Evolutionary conservation across 1,140 invertebrate species (phyloP), one percentile per base, ranked within the genome.

Genomic region (Cheumatopsyche charites): DNA sequence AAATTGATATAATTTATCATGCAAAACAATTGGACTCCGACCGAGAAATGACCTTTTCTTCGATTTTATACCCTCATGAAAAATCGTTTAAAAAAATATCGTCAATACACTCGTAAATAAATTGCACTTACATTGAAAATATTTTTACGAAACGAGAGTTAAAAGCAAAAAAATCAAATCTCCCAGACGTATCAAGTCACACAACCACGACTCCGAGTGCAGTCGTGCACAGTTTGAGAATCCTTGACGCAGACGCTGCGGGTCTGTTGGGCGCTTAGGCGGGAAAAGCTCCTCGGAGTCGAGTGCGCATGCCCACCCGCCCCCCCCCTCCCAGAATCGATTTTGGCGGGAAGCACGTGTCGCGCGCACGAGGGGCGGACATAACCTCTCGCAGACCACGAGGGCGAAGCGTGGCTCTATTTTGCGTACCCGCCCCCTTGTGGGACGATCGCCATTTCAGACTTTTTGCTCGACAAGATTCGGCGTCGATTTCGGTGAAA

Each of bases 291-390:
- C 70, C 23, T 23, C 23, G 3, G 19, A 11, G 1, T n/a, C 55
- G 1, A 19, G 17, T 23, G 5, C 55, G 70, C 70, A 63, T 49
- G 70, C 70, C 62, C 70, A 72, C 17, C 26, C 52, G 23, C 41
- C 52, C 42, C 17, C 21, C 9, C 15, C 61, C 42, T 23, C 21
- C 19, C 26, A 19, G 68, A 36, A 75, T 75, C 74, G 74, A 75
- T 75, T 73, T 70, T 75, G 71, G 74, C 71, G 74, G 71, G 71
- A 75, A 75, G 72, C 74, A 75, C 74, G 74, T 75, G 74, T 68
- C 62, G 74, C 74, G 66, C 47, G 47, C 66, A 42, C 49, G 42
- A 58, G 55, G 55, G 21, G 23, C 29, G 9, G 2, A 58, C 63
- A 43, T 68, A 68, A 68, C 66, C 66, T 68, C 45, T 41, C 55